Evolutionary conservation across 53 echinoderm and acorn worm genomes (phyloP), one percentile per base, ranked within the genome.

Genomic region (Henricia sp.): DNA sequence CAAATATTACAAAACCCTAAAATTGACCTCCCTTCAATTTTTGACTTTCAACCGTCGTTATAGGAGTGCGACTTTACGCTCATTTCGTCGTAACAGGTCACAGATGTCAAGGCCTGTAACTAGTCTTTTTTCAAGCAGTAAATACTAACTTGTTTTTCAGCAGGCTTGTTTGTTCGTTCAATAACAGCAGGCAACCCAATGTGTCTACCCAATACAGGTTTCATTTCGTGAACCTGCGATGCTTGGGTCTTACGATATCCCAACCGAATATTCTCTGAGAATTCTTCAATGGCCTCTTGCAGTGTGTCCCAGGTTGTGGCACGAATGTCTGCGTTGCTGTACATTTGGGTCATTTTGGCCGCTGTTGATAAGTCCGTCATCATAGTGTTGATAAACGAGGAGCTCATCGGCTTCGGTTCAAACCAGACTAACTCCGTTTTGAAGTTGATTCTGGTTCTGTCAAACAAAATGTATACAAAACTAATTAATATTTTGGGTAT

Each of bases 241-340:
- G 40, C 25, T 37, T 59, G 4, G 35, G 19, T 38, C 24, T 28
- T 64, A 26, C 58, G 40, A 46, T 80, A 80, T 16, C 64, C 64
- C 62, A 80, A 50, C 43, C 80, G 43, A 0, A 80, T 62, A 1
- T 28, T 38, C 20, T 63, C 64, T 5, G 80, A 43, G 64, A 80
- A 80, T 19, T 80, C 80, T 44, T 80, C 63, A 80, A 80, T 63
- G 16, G 80, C 80, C 19, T 80, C 80, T 46, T 48, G 80, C 24
- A 80, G 35, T 0, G 32, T 30, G 33, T 33, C 64, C 65, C 65
- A 80, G 19, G 50, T 3, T 9, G 80, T 80, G 13, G 80, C 80
- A 29, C 80, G 30, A 34, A 80, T 80, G 25, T 80, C 80, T 30
- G 48, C 64, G 64, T 80, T 80, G n/a, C 13, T 80, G 64, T 80